Evolutionary conservation across 2,113 vertebrate species (phyloP).

Genomic region (Mungos mungo): DNA sequence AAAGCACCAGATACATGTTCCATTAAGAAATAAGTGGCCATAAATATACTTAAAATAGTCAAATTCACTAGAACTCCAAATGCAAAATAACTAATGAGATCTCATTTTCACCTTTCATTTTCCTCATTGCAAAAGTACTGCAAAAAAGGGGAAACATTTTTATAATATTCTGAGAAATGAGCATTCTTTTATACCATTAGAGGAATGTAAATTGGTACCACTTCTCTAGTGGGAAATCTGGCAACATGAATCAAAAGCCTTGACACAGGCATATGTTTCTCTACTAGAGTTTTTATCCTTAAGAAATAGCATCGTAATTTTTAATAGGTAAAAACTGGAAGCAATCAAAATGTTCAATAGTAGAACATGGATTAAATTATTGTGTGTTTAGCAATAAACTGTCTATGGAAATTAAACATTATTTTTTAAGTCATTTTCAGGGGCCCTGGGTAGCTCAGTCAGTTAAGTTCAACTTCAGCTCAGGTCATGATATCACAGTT

Average conservation of each 20-base stretch:
- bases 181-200: background rate
- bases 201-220: background rate
- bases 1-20: too few species aligned
- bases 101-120: background rate
- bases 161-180: background rate
- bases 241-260: background rate
- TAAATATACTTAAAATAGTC: background rate
- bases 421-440: background rate
- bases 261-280: background rate
- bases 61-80: slow-evolving; percentile 12
- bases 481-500: too few species aligned
- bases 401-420: slow-evolving; percentile 25
- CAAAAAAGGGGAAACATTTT: background rate
- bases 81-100: background rate
- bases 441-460: background rate
- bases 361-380: background rate
- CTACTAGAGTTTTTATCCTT: background rate
- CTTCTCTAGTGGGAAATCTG: background rate
- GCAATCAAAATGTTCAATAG: background rate
- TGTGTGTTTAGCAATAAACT: slow-evolving; percentile 12
- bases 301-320: background rate
- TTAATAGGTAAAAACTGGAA: slow-evolving; percentile 9
- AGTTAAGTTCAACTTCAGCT: too few species aligned
- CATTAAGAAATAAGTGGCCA: background rate
- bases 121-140: too few species aligned